A percentile compares a stretch with the other conserved stretches of the same genome.
phyloP scores from a whole-genome alignment of 1,140 invertebrate species.

The Xylocopa sonorina region DNA sequence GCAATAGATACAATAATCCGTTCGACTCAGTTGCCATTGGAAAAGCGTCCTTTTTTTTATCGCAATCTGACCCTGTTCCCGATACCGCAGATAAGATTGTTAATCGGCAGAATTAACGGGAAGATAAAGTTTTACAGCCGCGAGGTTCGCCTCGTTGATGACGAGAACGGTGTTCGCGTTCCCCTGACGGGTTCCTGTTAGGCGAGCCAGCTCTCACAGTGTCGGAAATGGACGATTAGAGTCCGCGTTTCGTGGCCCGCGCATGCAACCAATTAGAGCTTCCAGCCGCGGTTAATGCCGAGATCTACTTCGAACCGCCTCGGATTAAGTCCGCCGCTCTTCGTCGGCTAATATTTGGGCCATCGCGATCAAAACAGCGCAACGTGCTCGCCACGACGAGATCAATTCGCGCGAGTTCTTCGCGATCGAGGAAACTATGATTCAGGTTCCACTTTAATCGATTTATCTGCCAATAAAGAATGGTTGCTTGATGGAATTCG shows the following conservation, averaged over 20 bases:
- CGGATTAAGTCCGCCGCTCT: conserved; percentile 30
- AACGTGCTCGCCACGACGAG: neutral
- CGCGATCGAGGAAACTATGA: neutral
- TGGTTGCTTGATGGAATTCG: neutral
- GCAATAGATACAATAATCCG: too few species aligned
- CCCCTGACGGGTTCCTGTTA: conserved; percentile 11
- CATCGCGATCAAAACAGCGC: conserved; percentile 7
- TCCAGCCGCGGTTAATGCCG: conserved; percentile 33
- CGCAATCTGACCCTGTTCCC: neutral
- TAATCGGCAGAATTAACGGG: neutral
- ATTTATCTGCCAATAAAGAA: neutral
- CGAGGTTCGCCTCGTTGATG: neutral
- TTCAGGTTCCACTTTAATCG: neutral
- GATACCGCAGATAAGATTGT: neutral
- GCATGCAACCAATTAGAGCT: conserved; percentile 45
- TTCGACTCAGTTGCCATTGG: neutral
- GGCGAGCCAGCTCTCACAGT: conserved; percentile 7
- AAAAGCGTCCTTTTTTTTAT: neutral
- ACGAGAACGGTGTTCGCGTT: neutral
- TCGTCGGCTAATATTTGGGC: conserved; percentile 27
- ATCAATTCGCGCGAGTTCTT: neutral
- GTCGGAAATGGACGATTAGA: conserved; percentile 50
- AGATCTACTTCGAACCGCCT: conserved; percentile 42
- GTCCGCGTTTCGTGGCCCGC: conserved; percentile 32
- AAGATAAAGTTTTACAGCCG: conserved; percentile 10